phyloP scores from a whole-genome alignment of 2,797 vertebrate genomes.

The Sparus aurata region DNA sequence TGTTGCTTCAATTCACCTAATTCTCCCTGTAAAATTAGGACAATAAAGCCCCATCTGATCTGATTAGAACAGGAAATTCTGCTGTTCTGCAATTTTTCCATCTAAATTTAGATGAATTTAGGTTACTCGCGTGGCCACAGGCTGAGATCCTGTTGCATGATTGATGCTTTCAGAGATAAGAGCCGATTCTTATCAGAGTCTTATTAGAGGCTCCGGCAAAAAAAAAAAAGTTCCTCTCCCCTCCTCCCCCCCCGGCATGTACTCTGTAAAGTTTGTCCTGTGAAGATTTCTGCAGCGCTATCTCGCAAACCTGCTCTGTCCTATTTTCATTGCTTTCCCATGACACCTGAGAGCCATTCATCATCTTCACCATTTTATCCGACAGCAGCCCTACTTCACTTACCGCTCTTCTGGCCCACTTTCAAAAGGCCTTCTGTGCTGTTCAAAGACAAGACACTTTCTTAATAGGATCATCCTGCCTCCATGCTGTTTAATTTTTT shows the following conservation, averaged over 20 bases:
- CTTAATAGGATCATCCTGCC: constrained; percentile 54
- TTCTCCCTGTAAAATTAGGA: background rate
- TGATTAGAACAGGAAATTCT: constrained; percentile 1
- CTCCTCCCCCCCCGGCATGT: constrained; percentile 18
- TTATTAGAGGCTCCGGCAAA: background rate
- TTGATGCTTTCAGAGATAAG: constrained; percentile 34
- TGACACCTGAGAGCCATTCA: constrained; percentile 86
- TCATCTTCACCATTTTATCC: constrained; percentile 80
- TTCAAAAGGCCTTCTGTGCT: constrained; percentile 72
- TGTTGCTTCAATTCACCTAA: background rate
- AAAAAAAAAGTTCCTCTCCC: constrained; percentile 49
- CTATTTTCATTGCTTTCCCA: constrained; percentile 83
- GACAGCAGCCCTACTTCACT: constrained; percentile 83
- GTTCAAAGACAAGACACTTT: constrained; percentile 81
- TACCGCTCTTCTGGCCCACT: constrained; percentile 82
- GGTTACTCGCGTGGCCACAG: constrained; percentile 24
- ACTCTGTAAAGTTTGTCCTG: constrained; percentile 59
- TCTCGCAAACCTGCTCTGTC: constrained; percentile 76
- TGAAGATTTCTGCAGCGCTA: constrained; percentile 53
- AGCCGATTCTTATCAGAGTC: constrained; percentile 8
- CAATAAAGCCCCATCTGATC: background rate
- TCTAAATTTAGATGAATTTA: constrained; percentile 9
- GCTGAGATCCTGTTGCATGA: constrained; percentile 30
- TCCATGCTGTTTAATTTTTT: constrained; percentile 18
- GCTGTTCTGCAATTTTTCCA: constrained; percentile 6